These are phyloP conservation scores for Hypothenemus hampei DNA, from an alignment of 1,140 invertebrate genomes.

Conservation along the genomic window DNA sequence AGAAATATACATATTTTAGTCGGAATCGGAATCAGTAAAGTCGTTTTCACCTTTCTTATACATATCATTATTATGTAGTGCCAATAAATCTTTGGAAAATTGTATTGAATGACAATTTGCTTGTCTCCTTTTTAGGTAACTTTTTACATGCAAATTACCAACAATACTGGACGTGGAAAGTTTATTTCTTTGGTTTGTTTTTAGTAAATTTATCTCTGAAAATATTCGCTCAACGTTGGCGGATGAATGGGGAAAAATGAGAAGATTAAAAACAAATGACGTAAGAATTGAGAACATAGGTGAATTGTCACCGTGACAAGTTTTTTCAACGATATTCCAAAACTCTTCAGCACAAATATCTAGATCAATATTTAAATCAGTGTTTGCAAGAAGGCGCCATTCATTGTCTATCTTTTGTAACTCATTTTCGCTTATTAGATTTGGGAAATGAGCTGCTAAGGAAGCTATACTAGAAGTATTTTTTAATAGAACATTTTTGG, in stretches of 20 bases:
- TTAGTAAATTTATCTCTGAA: conserved; percentile 18
- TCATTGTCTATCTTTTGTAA: background rate
- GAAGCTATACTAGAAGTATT: background rate
- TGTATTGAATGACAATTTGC: background rate
- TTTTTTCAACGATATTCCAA: conserved; percentile 12
- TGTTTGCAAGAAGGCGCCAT: background rate
- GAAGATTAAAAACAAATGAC: conserved; percentile 21
- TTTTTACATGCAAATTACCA: conserved; percentile 16
- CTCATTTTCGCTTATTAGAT: background rate
- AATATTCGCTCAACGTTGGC: conserved; percentile 27
- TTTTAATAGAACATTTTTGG: background rate
- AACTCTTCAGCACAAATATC: background rate
- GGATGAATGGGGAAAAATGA: conserved; percentile 24
- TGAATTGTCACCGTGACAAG: conserved; percentile 3
- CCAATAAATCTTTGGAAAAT: conserved; percentile 3
- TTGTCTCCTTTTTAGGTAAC: background rate
- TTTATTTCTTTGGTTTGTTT: conserved; percentile 24
- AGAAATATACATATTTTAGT: no score
- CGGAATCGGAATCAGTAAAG: background rate
- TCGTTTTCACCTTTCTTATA: background rate
- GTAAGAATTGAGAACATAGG: conserved; percentile 10
- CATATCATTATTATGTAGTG: background rate
- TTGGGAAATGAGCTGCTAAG: background rate
- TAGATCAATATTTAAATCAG: background rate
- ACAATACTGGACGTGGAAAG: conserved; percentile 7